These are phyloP conservation scores for Cordilura impudica DNA, from an alignment of 2,888 invertebrate genomes.

Conservation along the genomic window DNA sequence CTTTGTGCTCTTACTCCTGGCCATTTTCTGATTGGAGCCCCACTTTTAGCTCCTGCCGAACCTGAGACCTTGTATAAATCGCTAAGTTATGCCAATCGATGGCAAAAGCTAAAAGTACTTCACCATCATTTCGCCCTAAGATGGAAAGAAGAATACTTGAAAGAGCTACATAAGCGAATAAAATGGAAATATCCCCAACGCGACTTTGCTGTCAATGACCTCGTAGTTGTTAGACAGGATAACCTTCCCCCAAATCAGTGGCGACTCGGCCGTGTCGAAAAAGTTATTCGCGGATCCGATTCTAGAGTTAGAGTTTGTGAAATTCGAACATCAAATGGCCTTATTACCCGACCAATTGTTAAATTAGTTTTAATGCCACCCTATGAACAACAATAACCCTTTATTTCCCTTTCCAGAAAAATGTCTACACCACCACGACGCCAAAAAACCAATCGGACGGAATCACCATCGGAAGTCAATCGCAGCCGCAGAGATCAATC, in stretches of 20 bases:
- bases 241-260: neutral
- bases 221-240: neutral
- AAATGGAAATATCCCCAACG: constrained; percentile 9
- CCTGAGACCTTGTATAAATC: neutral
- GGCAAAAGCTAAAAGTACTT: constrained; percentile 7
- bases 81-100: neutral
- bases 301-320: no score
- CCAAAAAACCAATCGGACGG: no score
- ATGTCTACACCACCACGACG: no score
- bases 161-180: constrained; percentile 1
- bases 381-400: no score
- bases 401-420: no score
- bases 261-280: no score
- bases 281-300: no score
- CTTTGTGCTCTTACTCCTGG: neutral
- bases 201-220: neutral
- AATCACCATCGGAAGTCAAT: no score
- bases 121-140: neutral
- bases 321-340: no score
- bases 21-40: neutral
- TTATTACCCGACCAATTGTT: no score
- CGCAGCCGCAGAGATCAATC: no score
- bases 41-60: constrained; percentile 4
- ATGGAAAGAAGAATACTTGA: constrained; percentile 26
- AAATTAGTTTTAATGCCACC: no score